A percentile compares a stretch with the other conserved stretches of the same genome.
These are phyloP conservation scores for Sanderia malayensis DNA, from an alignment of 30 jellyfish, hydroid and myxozoan species.

Conservation along the genomic window DNA sequence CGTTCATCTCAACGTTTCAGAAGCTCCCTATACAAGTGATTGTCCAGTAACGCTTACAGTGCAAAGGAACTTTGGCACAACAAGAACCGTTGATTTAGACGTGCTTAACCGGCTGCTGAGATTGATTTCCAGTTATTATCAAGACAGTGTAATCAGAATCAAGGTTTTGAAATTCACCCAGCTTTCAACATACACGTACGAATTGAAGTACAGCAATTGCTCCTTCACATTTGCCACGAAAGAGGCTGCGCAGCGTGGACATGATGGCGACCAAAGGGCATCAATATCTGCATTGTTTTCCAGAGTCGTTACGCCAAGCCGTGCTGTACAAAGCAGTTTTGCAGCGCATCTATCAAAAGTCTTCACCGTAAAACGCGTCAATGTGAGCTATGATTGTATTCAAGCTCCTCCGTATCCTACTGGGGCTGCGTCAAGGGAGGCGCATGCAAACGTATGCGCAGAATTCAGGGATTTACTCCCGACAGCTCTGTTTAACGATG, in stretches of 20 bases:
- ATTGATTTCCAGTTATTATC: conserved; percentile 48
- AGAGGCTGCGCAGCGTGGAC: conserved; percentile 69
- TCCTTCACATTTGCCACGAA: conserved; percentile 65
- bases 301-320: conserved; percentile 23
- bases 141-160: conserved; percentile 42
- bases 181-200: conserved; percentile 21
- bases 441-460: conserved; percentile 62
- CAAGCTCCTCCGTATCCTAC: conserved; percentile 78
- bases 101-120: conserved; percentile 52
- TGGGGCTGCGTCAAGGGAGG: conserved; percentile 6
- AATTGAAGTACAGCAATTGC: conserved; percentile 77
- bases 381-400: conserved; percentile 71
- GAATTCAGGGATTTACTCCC: conserved; percentile 35
- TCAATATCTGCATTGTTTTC: conserved; percentile 29
- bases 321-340: conserved; percentile 11
- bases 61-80: conserved; percentile 30
- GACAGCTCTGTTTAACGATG: conserved; percentile 57
- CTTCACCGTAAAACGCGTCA: conserved; percentile 31
- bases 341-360: conserved; percentile 22
- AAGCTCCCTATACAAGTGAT: conserved; percentile 68
- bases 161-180: conserved; percentile 63
- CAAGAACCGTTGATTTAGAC: conserved; percentile 38
- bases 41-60: conserved; percentile 59
- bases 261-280: conserved; percentile 48
- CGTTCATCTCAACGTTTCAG: conserved; percentile 34